Conservation (phyloP, 1,140 invertebrate species). For the Drosophila lacteicornis region DNA sequence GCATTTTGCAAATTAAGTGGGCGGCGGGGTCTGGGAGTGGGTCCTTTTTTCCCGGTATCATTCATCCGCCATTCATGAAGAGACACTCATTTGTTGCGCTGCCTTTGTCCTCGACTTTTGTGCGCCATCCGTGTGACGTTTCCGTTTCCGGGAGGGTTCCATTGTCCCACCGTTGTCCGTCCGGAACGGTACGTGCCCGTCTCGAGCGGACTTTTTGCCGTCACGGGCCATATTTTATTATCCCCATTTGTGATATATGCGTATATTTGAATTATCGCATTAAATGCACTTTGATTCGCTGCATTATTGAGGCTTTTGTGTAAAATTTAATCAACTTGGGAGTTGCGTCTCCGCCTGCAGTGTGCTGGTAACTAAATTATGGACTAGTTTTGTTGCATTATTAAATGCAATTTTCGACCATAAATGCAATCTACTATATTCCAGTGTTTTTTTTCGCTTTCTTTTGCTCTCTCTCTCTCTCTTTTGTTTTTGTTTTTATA, state of each 20-base stretch:
- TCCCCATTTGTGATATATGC: constrained; percentile 30
- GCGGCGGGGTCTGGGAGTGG: neutral
- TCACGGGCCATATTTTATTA: constrained; percentile 50
- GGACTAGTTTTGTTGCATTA: constrained; percentile 51
- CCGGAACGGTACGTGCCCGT: constrained; percentile 23
- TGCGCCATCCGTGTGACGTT: constrained; percentile 37
- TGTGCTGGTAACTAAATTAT: constrained; percentile 46
- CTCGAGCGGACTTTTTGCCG: constrained; percentile 29
- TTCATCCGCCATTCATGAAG: constrained; percentile 25
- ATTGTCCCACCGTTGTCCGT: constrained; percentile 29
- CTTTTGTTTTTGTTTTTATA: constrained; percentile 45
- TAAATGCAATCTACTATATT: constrained; percentile 28
- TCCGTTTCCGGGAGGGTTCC: constrained; percentile 54
- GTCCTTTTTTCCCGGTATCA: constrained; percentile 21
- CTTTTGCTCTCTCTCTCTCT: neutral
- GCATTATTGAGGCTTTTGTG: constrained; percentile 37
- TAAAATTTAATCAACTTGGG: constrained; percentile 64
- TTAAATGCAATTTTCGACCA: constrained; percentile 56
- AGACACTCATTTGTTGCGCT: constrained; percentile 50
- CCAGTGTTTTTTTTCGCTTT: neutral
- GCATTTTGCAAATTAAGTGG: constrained; percentile 24
- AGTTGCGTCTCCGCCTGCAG: constrained; percentile 25
- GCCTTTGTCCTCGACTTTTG: constrained; percentile 56
- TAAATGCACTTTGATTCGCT: constrained; percentile 48
- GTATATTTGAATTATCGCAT: constrained; percentile 59